A percentile compares a stretch with the other conserved stretches of the same genome.
Evolutionary conservation across 1,140 invertebrate genomes (phyloP).

Genomic region (Heliconius himera): DNA sequence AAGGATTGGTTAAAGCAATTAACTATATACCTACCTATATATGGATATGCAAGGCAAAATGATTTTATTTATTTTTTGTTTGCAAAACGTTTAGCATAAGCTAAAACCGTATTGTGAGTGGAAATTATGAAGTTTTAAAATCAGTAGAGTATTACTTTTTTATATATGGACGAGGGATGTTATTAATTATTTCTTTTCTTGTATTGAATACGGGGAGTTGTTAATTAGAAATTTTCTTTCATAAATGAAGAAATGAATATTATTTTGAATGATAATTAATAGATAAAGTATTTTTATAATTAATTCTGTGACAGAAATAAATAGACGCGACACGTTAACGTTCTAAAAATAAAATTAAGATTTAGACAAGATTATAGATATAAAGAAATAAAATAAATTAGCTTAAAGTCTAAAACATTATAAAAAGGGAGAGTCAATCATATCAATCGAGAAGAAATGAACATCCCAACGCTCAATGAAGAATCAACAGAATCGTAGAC

Average conservation of each 20-base stretch:
- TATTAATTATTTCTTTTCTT: background rate
- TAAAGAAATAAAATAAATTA: no score
- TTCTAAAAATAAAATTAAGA: no score
- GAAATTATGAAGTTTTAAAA: background rate
- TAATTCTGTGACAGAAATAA: no score
- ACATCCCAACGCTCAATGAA: background rate
- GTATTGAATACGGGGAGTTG: background rate
- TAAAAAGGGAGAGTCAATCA: background rate
- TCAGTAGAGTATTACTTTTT: background rate
- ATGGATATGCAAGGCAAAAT: background rate
- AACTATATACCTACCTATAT: background rate
- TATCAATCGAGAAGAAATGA: background rate
- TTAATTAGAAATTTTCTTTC: no score
- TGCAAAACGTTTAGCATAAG: background rate
- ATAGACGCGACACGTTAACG: background rate
- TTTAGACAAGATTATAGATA: no score
- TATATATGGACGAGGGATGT: background rate
- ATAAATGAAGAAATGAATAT: no score
- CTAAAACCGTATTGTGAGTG: background rate
- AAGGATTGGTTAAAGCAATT: constrained; percentile 4
- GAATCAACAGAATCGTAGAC: background rate
- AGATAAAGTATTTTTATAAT: no score
- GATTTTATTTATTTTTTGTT: background rate
- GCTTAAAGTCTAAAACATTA: no score
- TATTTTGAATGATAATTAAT: no score